Evolutionary conservation across 2,797 vertebrate genomes (phyloP).

Genomic region (Clamator glandarius): DNA sequence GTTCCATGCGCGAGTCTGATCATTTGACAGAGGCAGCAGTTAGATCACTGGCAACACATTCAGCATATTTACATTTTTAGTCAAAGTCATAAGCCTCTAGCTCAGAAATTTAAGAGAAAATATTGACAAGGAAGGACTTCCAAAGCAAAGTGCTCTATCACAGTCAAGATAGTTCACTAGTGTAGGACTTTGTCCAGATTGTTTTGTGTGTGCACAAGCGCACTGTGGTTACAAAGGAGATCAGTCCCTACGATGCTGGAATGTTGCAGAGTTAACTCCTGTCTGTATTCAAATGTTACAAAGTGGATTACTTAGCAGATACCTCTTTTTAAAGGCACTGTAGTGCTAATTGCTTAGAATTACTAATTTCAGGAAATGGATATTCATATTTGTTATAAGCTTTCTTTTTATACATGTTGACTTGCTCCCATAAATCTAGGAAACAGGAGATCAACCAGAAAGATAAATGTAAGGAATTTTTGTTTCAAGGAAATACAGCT

Average conservation of each 20-base stretch:
- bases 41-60: neutral
- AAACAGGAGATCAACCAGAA: neutral
- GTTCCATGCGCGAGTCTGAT: neutral
- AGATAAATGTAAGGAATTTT: neutral
- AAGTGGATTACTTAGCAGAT: neutral
- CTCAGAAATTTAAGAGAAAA: neutral
- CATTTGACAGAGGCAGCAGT: neutral
- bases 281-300: neutral
- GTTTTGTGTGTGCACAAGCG: neutral
- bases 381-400: neutral
- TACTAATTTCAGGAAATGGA: neutral
- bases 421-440: neutral
- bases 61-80: neutral
- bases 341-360: neutral
- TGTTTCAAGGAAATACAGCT: constrained; percentile 7
- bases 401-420: neutral
- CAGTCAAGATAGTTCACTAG: neutral
- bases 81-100: neutral
- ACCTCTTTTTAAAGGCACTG: neutral
- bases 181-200: neutral
- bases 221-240: neutral
- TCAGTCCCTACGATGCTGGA: neutral
- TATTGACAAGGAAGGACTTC: neutral
- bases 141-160: neutral
- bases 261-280: neutral